phyloP scores from a whole-genome alignment of 2,113 vertebrate genomes.

The Amphiprion ocellaris region DNA sequence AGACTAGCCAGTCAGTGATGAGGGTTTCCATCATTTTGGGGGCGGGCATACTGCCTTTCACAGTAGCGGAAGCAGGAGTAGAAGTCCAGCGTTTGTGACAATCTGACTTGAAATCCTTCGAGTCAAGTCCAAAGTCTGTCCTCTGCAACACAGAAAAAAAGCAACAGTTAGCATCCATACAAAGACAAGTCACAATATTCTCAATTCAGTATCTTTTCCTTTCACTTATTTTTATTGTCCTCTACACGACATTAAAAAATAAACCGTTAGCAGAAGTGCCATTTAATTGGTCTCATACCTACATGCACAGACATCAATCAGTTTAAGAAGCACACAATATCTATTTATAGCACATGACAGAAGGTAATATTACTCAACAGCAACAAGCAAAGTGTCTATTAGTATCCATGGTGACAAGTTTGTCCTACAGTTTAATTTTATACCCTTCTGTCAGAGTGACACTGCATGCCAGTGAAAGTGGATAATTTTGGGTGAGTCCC shows the following conservation, averaged over 20 bases:
- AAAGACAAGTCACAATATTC: background rate
- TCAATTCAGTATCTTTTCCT: background rate
- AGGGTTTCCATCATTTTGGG: slow-evolving; percentile 43
- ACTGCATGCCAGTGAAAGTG: no score
- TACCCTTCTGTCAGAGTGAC: no score
- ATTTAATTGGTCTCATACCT: slow-evolving; percentile 12
- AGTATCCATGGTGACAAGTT: background rate
- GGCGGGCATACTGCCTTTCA: background rate
- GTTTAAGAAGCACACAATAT: no score
- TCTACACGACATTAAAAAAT: no score
- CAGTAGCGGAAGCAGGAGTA: slow-evolving; percentile 5
- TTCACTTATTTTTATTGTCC: background rate
- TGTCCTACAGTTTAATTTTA: no score
- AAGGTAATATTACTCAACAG: slow-evolving; percentile 5
- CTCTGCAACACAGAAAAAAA: slow-evolving; percentile 59
- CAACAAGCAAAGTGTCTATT: slow-evolving; percentile 12
- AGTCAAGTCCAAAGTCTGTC: slow-evolving; percentile 30
- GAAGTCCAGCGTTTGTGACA: background rate
- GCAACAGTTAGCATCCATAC: slow-evolving; percentile 24
- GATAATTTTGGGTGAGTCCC: no score
- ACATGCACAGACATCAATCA: slow-evolving; percentile 3
- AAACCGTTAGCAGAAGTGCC: background rate
- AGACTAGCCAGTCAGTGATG: slow-evolving; percentile 18
- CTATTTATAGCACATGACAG: background rate
- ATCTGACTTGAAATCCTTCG: background rate